Base-by-base conservation (phyloP, 2,797 vertebrate species). In the Ciconia nigra region DNA sequence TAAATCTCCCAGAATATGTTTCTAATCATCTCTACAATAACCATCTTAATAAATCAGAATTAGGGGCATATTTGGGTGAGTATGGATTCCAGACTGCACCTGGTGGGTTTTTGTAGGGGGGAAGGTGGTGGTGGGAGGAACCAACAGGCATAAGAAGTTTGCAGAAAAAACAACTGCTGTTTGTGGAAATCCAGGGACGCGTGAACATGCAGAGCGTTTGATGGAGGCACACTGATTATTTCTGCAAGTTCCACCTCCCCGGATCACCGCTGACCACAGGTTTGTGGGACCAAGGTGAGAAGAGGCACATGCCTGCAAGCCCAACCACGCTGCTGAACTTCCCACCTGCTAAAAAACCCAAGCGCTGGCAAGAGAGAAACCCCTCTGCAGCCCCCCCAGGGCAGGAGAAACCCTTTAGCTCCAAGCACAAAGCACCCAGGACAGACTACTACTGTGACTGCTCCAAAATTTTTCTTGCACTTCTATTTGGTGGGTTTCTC, bases 1-100 rank as follows among this genome's bases (percentile, higher is more conserved):
- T 96, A 93, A 87, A 93, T 41, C 84, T 90, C 84, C 90, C 71
- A 13, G 74, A 88, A 87, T 76, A 83, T 93, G 96, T 95, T 98
- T 97, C 95, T 55, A 95, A 97, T 97, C 88, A 97, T 87, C 90
- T 78, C 7, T 89, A 77, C 89, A 83, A 96, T 82, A 96, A 96
- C 83, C 88, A 86, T n/a, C 13, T 63, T 39, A 90, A 95, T 93
- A 96, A 97, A 97, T 74, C 51, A 89, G 89, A 96, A 96, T 90
- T 96, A 81, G 93, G 91, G 84, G 57, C 74, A 31, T 55, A 33
- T 78, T 91, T 89, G 89, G 52, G 69, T 49, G 85, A 89, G 77
- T 7, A 10, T 49, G 76, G 93, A 66, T 88, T 96, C 91, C 82
- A 90, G 24, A 4, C 55, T 90, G 82, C 91, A 94, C 87, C 87